These are phyloP conservation scores for Gibbula magus DNA, from an alignment of 2,888 invertebrate genomes.

Conservation along the genomic window DNA sequence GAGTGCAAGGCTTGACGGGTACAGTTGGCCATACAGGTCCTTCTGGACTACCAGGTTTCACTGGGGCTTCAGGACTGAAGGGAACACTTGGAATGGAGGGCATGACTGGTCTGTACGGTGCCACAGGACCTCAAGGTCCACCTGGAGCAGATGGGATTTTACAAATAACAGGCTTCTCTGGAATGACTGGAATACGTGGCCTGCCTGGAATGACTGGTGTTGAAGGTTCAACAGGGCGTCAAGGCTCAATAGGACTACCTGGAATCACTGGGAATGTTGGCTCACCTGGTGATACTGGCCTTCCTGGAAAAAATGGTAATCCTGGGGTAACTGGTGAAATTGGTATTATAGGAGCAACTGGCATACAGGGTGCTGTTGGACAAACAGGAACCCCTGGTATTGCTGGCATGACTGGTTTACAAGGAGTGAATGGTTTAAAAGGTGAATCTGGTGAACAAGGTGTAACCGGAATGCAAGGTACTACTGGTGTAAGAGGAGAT, in stretches of 20 bases:
- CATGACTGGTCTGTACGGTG: background rate
- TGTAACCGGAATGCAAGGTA: background rate
- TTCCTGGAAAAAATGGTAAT: background rate
- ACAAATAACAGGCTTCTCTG: background rate
- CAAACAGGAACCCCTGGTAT: background rate
- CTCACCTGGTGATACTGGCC: background rate
- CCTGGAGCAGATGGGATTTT: background rate
- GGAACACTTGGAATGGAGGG: background rate
- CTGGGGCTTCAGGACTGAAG: background rate
- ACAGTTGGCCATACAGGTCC: background rate
- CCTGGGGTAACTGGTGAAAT: conserved; percentile 14
- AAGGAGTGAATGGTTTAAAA: background rate
- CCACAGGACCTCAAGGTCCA: background rate
- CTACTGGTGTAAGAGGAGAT: background rate
- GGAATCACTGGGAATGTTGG: conserved; percentile 13
- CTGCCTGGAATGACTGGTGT: background rate
- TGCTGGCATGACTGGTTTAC: background rate
- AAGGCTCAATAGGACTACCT: background rate
- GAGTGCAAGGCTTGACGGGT: background rate
- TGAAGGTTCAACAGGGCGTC: background rate
- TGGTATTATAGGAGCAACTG: conserved; percentile 2
- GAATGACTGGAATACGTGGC: background rate
- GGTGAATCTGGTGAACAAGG: background rate
- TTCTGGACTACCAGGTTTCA: background rate
- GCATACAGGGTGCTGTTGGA: background rate